Percentiles rank a stretch among this genome's conserved stretches.
These are phyloP conservation scores for Antidorcas marsupialis DNA, from an alignment of 2,113 vertebrate genomes.

Conservation along the genomic window DNA sequence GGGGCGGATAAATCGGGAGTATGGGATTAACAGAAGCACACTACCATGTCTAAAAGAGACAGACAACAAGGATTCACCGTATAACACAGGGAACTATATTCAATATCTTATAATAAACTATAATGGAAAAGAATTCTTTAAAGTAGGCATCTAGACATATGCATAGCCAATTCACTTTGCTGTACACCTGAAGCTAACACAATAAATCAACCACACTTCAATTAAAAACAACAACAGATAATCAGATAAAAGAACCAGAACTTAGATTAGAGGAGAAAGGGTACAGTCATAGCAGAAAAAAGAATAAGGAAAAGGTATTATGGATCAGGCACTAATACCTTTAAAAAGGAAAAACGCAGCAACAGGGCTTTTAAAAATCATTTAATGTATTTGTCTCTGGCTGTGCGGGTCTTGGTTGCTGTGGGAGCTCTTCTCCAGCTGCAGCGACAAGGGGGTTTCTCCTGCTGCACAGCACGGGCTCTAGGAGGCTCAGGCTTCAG, in stretches of 20 bases:
- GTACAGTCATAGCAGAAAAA: background rate
- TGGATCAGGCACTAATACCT: background rate
- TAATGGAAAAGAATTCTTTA: background rate
- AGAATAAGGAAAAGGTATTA: background rate
- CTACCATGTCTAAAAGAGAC: background rate
- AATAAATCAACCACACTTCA: background rate
- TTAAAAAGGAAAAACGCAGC: background rate
- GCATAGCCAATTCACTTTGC: background rate
- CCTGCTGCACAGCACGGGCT: background rate
- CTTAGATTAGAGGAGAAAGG: background rate
- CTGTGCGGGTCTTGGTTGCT: background rate
- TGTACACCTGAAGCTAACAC: background rate
- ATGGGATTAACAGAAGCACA: background rate
- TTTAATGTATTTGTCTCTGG: background rate
- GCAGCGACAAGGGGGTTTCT: background rate
- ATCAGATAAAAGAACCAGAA: slow-evolving; percentile 30
- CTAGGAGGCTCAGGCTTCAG: background rate
- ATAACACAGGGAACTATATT: background rate
- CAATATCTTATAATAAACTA: background rate
- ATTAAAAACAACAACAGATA: background rate
- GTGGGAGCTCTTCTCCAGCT: background rate
- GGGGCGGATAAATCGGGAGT: background rate
- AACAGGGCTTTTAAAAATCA: background rate
- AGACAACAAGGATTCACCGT: background rate
- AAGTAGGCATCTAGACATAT: background rate